Evolutionary conservation across 2,113 vertebrate genomes (phyloP), one percentile per base, ranked within the genome.

Genomic region (Colaptes auratus): DNA sequence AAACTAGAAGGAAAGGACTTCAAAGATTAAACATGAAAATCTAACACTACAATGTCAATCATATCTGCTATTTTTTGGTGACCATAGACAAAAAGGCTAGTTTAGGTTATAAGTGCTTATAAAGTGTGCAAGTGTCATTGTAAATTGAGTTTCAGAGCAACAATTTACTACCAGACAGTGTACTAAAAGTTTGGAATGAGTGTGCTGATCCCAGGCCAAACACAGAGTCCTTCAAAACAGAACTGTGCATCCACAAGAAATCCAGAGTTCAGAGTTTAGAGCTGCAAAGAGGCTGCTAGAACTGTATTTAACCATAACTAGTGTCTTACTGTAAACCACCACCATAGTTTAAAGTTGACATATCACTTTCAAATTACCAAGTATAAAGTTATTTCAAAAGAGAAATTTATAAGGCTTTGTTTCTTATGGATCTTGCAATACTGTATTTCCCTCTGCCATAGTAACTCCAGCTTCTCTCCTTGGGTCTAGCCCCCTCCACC

Each of bases 401-500:
- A 52, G 23, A 36, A 72, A 61, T 72, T 61, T 0, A 5, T 17
- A 2, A 72, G 11, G 15, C 4, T 61, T 82, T 58, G 25, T 33
- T 72, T 53, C 44, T 60, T 28, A 44, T 0, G 6, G 31, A 19
- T 17, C 21, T 60, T 72, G 31, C 30, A 69, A 15, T 6, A 53
- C 15, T 59, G 14, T 15, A 33, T 88, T 86, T 88, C 30, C 12
- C 23, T 9, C 35, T 15, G 3, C 9, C 0, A 0, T 7, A n/a
- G 30, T 15, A 55, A 59, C 28, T 65, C 19, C 44, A 50, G 39
- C 12, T 78, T 71, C 35, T 12, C 3, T 67, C 15, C 30, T 61
- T 58, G 16, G 25, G 24, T 33, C 2, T 2, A 71, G 4, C 0
- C 4, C 6, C 31, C n/a, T 58, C 33, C 1, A 0, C 24, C 50